These are phyloP conservation scores for Pagetopsis macropterus DNA, from an alignment of 2,797 vertebrate species.

Conservation along the genomic window DNA sequence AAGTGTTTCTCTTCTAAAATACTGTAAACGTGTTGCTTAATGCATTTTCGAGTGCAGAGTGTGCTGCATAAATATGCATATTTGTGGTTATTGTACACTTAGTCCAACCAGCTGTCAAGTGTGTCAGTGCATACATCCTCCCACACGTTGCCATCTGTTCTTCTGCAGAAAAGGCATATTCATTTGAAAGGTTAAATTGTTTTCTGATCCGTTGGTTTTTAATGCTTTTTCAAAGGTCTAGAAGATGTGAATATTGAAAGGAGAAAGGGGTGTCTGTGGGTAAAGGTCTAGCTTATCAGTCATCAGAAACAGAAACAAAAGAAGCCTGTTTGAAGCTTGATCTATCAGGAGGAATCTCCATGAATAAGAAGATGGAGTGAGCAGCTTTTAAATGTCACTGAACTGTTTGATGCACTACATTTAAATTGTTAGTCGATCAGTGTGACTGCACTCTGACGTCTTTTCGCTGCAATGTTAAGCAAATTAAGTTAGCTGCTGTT, in stretches of 20 bases:
- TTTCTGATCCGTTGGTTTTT: not conserved
- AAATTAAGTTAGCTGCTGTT: slow-evolving; percentile 15
- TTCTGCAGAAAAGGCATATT: not conserved
- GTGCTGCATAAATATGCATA: slow-evolving; percentile 44
- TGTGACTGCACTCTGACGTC: not conserved
- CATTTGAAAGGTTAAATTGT: not conserved
- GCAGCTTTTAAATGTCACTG: slow-evolving; percentile 6
- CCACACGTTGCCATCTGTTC: slow-evolving; percentile 69
- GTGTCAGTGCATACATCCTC: slow-evolving; percentile 38
- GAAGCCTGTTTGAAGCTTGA: not conserved
- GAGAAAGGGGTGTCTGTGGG: slow-evolving; percentile 6
- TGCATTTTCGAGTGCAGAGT: slow-evolving; percentile 7
- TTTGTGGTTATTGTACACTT: slow-evolving; percentile 26
- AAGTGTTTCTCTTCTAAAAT: slow-evolving; percentile 8
- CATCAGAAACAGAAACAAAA: not conserved
- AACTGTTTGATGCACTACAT: not conserved
- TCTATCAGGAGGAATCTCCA: not conserved
- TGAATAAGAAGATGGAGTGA: not conserved
- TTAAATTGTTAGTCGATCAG: not conserved
- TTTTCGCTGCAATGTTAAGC: slow-evolving; percentile 3
- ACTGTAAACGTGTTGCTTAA: slow-evolving; percentile 12
- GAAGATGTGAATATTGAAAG: not conserved
- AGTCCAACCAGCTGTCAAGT: slow-evolving; percentile 29
- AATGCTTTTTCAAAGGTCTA: not conserved
- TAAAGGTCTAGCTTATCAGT: slow-evolving; percentile 16